Evolutionary conservation across 53 echinoderm and acorn worm species (phyloP).

Genomic region (Paelopatides confundens): DNA sequence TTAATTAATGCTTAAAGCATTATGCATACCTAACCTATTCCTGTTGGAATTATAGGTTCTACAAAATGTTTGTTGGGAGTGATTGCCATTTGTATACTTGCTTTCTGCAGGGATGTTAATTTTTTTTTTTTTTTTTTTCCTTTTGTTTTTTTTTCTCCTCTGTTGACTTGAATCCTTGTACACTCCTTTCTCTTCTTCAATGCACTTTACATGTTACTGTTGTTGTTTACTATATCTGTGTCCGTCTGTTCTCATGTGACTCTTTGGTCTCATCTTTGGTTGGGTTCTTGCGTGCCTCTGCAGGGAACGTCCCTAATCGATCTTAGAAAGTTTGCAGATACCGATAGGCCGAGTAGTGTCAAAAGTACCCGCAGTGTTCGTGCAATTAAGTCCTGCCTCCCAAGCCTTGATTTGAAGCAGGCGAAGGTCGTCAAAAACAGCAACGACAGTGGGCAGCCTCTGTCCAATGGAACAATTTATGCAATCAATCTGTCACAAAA

Average conservation of each 20-base stretch:
- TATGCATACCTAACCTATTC: too few relatives aligned
- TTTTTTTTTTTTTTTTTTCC: background rate
- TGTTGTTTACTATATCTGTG: background rate
- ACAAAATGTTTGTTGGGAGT: background rate
- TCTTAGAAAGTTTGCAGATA: conserved; percentile 60
- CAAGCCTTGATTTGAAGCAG: conserved; percentile 10
- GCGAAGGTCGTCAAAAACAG: conserved; percentile 1
- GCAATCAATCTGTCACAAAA: background rate
- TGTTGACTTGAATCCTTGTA: background rate
- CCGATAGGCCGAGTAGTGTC: conserved; percentile 23
- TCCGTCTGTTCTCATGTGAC: background rate
- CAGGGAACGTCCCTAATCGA: conserved; percentile 85
- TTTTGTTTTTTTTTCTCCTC: background rate
- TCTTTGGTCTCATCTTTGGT: background rate
- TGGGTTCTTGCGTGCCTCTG: conserved; percentile 1
- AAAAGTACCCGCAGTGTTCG: conserved; percentile 57
- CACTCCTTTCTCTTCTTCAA: background rate
- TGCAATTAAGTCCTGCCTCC: background rate
- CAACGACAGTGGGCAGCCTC: conserved; percentile 1
- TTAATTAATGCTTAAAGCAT: too few relatives aligned
- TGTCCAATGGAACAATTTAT: conserved; percentile 11
- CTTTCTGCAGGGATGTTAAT: background rate
- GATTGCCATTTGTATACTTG: background rate
- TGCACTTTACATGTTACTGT: conserved; percentile 2
- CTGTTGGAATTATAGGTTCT: too few relatives aligned